Evolutionary conservation across 2,797 vertebrate species (phyloP), one percentile per base, ranked within the genome.

Genomic region (Pseudotriccus pelzelni): DNA sequence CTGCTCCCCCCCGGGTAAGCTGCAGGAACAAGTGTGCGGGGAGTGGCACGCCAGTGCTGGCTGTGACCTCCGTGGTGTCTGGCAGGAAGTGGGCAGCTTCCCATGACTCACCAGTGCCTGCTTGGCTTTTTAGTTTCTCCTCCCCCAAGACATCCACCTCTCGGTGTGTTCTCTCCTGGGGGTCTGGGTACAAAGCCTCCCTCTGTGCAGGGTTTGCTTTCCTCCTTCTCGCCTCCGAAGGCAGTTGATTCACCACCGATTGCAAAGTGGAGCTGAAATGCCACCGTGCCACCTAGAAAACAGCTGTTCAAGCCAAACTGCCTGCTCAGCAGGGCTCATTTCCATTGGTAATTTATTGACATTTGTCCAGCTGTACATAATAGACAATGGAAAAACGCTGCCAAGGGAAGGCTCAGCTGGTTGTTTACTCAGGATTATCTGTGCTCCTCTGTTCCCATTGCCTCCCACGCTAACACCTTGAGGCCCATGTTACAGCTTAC

Each of bases 391-490:
- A 72, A 53, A 73, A 93, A 22, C 0, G 24, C 87, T 84, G 90
- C 90, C 94, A 92, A 77, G 86, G 0, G 6, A 52, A 74, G 87
- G 78, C 78, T 90, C 1, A 2, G 56, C 62, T 49, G 69, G 60
- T 70, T 85, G 79, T 89, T 94, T 83, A 30, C 64, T 62, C n/a
- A 4, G 93, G 84, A 62, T 91, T 89, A 47, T 89, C 87, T 72
- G 82, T 41, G 58, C 72, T 83, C 20, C 23, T 28, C 81, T 58
- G 41, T 84, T 90, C 84, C 59, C 10, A 0, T 24, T 1, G 13
- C 58, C 56, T 92, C 53, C 84, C 0, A 2, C 67, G 3, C 36
- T 32, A 27, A 52, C 37, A 41, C 50, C 36, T 43, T 7, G 74
- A 66, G 63, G 67, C 43, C 32, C 0, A 0, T 0, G 5, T 58